Conservation (phyloP, 2,113 vertebrate species). For the Elgaria multicarinata region DNA sequence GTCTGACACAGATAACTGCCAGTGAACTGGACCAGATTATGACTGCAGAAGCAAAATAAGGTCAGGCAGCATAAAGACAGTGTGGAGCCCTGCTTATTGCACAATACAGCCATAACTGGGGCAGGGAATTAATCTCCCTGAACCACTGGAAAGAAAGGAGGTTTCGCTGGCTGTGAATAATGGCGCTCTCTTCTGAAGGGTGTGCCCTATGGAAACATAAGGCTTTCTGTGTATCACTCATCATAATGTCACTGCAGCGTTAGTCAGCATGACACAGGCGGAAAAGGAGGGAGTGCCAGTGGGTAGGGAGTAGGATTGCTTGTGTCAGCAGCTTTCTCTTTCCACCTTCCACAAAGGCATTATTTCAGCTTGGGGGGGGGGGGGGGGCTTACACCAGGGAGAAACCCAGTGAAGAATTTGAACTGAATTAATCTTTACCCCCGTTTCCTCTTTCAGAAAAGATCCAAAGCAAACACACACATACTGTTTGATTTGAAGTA, state of each 20-base stretch:
- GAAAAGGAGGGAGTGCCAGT: background rate
- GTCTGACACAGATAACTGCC: background rate
- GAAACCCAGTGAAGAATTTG: background rate
- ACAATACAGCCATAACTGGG: background rate
- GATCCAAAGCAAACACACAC: background rate
- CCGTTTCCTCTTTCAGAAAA: background rate
- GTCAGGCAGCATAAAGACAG: background rate
- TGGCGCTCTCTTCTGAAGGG: conserved; percentile 9
- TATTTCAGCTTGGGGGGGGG: background rate
- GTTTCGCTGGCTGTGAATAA: conserved; percentile 13
- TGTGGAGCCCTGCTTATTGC: background rate
- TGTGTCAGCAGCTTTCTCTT: conserved; percentile 17
- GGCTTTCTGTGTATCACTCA: background rate
- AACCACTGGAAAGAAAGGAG: background rate
- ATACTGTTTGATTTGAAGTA: background rate
- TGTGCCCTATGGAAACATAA: background rate
- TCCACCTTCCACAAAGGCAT: background rate
- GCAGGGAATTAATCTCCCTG: conserved; percentile 21
- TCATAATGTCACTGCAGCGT: conserved; percentile 16
- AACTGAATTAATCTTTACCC: background rate
- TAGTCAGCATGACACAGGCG: background rate
- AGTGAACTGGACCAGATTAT: background rate
- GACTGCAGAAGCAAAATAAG: background rate
- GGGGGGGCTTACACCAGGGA: background rate
- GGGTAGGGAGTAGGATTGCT: background rate